A percentile compares a stretch with the other conserved stretches of the same genome.
phyloP scores from a whole-genome alignment of 2,797 vertebrate species.

The Menidia menidia region DNA sequence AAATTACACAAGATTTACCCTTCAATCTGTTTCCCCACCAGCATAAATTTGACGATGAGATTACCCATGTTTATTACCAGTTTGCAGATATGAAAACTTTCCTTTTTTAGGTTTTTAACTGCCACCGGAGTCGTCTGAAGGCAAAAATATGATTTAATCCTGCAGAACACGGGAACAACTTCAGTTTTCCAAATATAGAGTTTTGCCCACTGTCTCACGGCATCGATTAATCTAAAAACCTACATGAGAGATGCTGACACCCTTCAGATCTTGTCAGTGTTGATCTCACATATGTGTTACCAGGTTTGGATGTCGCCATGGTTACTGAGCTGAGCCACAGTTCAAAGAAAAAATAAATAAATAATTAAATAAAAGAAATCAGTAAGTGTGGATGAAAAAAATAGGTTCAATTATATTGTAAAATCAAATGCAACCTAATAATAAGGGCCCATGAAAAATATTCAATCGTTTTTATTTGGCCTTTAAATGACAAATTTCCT shows the following conservation, averaged over 20 bases:
- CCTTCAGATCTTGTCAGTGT: background rate
- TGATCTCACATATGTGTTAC: no score
- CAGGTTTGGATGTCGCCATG: no score
- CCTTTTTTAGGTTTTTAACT: constrained; percentile 35
- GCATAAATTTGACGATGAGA: no score
- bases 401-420: no score
- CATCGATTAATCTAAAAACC: constrained; percentile 4
- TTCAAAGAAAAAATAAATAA: background rate
- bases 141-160: constrained; percentile 18
- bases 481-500: constrained; percentile 45
- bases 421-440: constrained; percentile 45
- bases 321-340: background rate
- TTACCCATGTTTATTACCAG: constrained; percentile 2
- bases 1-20: no score
- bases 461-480: constrained; percentile 64
- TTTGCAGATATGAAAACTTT: constrained; percentile 27
- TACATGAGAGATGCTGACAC: background rate
- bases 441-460: constrained; percentile 52
- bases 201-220: background rate
- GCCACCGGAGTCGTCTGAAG: constrained; percentile 21
- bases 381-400: no score
- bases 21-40: no score
- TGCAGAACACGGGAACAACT: background rate
- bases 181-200: background rate
- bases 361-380: no score